These are phyloP conservation scores for Pachycephala philippinensis DNA, from an alignment of 2,113 vertebrate species.

Conservation along the genomic window DNA sequence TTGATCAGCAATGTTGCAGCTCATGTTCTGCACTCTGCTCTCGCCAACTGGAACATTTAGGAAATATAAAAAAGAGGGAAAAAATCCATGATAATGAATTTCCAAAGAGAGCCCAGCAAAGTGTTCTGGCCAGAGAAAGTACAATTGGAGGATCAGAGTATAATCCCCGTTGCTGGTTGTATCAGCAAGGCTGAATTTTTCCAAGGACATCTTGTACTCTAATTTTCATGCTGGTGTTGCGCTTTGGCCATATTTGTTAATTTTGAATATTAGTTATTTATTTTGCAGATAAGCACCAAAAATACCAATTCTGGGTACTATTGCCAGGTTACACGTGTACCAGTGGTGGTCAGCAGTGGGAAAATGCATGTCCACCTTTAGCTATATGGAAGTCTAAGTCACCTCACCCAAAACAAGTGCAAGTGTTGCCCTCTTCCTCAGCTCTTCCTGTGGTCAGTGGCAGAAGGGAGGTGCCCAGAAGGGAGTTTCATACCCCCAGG, in stretches of 20 bases:
- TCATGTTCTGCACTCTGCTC: not conserved
- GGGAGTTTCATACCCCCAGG: too few species aligned
- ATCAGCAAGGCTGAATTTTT: not conserved
- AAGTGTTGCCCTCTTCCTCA: not conserved
- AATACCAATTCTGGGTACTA: accelerated
- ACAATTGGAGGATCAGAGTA: not conserved
- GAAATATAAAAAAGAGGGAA: not conserved
- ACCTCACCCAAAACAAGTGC: not conserved
- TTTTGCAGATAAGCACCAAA: not conserved
- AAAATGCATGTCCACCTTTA: not conserved
- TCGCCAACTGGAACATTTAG: not conserved
- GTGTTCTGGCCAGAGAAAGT: not conserved
- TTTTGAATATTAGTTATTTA: not conserved
- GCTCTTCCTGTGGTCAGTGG: not conserved
- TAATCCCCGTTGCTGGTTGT: not conserved
- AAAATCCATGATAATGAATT: not conserved
- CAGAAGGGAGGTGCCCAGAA: not conserved
- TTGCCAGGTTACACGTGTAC: not conserved
- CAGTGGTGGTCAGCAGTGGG: not conserved
- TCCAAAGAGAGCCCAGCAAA: not conserved
- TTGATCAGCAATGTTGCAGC: not conserved
- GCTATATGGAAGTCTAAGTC: not conserved
- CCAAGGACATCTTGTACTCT: not conserved
- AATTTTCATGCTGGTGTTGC: not conserved
- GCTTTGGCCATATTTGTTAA: not conserved